These are phyloP conservation scores for Etia nguti DNA, from an alignment of 2,113 vertebrate species.

Conservation along the genomic window DNA sequence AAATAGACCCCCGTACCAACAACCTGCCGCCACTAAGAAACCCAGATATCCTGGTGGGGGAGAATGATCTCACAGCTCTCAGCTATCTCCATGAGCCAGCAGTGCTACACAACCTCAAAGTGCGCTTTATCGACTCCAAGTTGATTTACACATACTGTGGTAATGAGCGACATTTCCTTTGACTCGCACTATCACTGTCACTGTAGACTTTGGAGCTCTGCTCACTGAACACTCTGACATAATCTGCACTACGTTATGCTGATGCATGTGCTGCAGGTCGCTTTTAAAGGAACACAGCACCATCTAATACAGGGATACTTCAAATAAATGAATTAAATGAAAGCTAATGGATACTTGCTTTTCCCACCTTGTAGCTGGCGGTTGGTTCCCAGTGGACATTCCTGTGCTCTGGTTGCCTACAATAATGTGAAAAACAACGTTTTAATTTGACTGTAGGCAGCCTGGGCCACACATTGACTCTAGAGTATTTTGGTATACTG, in stretches of 20 bases:
- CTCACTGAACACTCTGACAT: constrained; percentile 16
- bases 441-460: background rate
- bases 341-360: background rate
- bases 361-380: background rate
- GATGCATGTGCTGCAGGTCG: constrained; percentile 1
- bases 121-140: constrained; percentile 92
- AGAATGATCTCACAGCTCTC: constrained; percentile 94
- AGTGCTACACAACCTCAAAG: constrained; percentile 92
- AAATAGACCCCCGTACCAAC: constrained; percentile 75
- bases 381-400: background rate
- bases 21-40: constrained; percentile 86
- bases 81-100: constrained; percentile 97
- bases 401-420: background rate
- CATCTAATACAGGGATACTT: background rate
- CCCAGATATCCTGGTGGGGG: constrained; percentile 91
- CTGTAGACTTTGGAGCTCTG: constrained; percentile 64
- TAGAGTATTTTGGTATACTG: background rate
- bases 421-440: background rate
- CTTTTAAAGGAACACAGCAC: constrained; percentile 37
- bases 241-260: constrained; percentile 13
- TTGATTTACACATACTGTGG: constrained; percentile 98
- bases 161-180: constrained; percentile 66
- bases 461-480: background rate
- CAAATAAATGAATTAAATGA: background rate
- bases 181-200: constrained; percentile 45